phyloP scores from a whole-genome alignment of 2,888 invertebrate species.

The Lucinisca nassula region DNA sequence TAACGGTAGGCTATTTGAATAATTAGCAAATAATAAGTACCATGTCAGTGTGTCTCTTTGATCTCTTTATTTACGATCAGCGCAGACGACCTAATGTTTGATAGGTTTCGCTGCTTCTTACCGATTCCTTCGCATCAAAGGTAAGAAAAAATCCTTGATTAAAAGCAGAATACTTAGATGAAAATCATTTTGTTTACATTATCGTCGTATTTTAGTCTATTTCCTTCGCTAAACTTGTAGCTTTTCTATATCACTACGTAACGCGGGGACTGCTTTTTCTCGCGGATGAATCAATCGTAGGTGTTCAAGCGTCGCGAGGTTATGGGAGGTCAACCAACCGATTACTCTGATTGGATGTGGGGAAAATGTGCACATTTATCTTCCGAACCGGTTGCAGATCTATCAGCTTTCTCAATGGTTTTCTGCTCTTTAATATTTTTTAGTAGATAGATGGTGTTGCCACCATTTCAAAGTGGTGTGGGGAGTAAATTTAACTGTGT shows the following conservation, averaged over 20 bases:
- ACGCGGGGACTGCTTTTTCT: constrained; percentile 80
- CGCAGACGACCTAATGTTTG: constrained; percentile 60
- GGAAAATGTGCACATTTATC: constrained; percentile 82
- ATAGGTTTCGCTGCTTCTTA: constrained; percentile 70
- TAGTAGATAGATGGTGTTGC: constrained; percentile 80
- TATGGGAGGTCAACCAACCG: constrained; percentile 78
- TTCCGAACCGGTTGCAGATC: constrained; percentile 77
- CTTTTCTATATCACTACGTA: constrained; percentile 75
- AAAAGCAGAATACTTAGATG: constrained; percentile 64
- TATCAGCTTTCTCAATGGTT: constrained; percentile 78
- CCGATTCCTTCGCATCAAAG: constrained; percentile 67
- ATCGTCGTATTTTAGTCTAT: constrained; percentile 75
- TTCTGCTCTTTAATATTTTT: constrained; percentile 81
- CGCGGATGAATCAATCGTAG: constrained; percentile 78
- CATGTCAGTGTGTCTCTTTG: constrained; percentile 74
- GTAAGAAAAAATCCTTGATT: constrained; percentile 42
- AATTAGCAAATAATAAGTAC: constrained; percentile 78
- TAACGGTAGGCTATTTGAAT: constrained; percentile 77
- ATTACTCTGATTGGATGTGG: constrained; percentile 81
- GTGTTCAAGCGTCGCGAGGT: constrained; percentile 79
- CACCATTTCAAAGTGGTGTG: constrained; percentile 74
- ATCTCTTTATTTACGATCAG: constrained; percentile 73
- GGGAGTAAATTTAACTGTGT: constrained; percentile 68
- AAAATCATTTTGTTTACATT: constrained; percentile 78
- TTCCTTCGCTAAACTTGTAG: constrained; percentile 70